Evolutionary conservation across 2,888 invertebrate species (phyloP), one percentile per base, ranked within the genome.

Genomic region (Marronus borbonicus): DNA sequence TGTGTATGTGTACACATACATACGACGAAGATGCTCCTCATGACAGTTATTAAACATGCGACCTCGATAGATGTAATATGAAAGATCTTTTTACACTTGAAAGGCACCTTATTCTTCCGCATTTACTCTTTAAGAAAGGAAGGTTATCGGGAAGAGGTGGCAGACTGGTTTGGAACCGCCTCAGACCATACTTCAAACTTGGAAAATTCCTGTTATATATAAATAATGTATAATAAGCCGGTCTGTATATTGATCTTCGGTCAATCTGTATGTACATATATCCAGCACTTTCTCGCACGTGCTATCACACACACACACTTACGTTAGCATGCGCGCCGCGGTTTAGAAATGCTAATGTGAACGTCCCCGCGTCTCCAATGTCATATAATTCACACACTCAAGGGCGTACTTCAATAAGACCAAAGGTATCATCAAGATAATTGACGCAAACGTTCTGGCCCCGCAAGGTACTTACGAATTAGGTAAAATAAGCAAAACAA

Each of bases 201-300:
- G 14, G 52, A 36, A 65, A 65, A 65, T 74, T 65, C 78, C 44
- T 44, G 44, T 44, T 44, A 44, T 44, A 44, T 44, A 12, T 44
- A 31, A 5, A 31, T 24, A 1, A 31, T 31, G 5, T 31, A 5
- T 31, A 31, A 5, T 31, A 74, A 66, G 65, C 74, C 74, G 58
- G 78, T 72, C 78, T 75, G 75, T 78, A 78, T 75, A 78, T 75
- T 50, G 78, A 78, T 78, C 24, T 75, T 75, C 75, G 68, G 78
- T 75, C 68, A 75, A 60, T 68, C 55, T 52, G 64, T 76, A 76
- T 52, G 50, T 76, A 76, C 65, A 76, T 70, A 70, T 55, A 7
- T 17, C 17, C 44, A 8, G 10, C 44, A 44, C 10, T 44, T 44
- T 12, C 44, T 44, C 12, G 12, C 44, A 44, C 12, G 44, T 44